phyloP scores from a whole-genome alignment of 2,797 vertebrate species.

The Poeciliopsis gracilis region DNA sequence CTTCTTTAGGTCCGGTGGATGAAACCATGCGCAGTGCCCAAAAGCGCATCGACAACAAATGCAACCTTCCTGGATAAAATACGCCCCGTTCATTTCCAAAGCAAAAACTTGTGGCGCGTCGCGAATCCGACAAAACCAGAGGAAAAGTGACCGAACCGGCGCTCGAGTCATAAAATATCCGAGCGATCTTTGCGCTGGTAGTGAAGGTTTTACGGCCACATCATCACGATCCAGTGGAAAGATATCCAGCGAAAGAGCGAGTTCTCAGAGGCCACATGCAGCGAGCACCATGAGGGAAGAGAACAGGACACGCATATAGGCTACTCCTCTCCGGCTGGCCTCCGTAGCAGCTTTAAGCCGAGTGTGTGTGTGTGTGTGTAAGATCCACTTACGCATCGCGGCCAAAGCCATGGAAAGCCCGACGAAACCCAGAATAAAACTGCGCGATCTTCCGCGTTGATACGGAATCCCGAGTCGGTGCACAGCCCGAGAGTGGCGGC shows the following conservation, averaged over 20 bases:
- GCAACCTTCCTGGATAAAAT: conserved; percentile 37
- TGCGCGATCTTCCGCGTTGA: conserved; percentile 62
- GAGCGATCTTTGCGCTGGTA: conserved; percentile 31
- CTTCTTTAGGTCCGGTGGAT: conserved; percentile 24
- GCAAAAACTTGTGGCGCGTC: conserved; percentile 66
- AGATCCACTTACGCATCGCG: conserved; percentile 73
- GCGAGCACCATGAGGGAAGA: conserved; percentile 5
- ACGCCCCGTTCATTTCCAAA: conserved; percentile 42
- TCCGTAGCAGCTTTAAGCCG: conserved; percentile 39
- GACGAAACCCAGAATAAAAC: conserved; percentile 37
- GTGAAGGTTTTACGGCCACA: conserved; percentile 51
- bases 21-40: conserved; percentile 63
- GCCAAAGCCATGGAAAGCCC: conserved; percentile 40
- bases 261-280: conserved; percentile 25
- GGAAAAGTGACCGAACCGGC: conserved; percentile 2
- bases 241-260: conserved; percentile 52
- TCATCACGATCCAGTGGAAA: conserved; percentile 36
- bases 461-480: conserved; percentile 41
- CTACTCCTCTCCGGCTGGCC: conserved; percentile 56
- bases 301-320: conserved; percentile 63
- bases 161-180: conserved; percentile 22
- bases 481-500: conserved; percentile 55
- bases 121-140: conserved; percentile 22
- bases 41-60: conserved; percentile 68
- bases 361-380: conserved; percentile 43